Conservation (phyloP, 2,113 vertebrate genomes). For the Corythornis cristatus region DNA sequence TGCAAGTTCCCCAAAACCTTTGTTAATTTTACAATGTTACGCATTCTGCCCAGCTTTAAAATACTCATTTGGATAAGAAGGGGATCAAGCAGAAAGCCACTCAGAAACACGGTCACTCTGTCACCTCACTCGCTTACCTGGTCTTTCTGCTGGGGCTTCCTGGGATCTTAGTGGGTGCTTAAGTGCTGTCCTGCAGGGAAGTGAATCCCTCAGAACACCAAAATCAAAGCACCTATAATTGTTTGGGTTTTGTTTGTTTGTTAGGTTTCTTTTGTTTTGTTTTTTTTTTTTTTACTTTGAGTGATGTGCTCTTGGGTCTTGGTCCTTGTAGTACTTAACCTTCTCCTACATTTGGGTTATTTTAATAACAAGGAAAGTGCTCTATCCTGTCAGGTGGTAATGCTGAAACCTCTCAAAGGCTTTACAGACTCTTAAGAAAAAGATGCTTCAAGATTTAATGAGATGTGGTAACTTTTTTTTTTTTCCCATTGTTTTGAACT, state of each 20-base stretch:
- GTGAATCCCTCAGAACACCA: not conserved
- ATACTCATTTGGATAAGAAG: not conserved
- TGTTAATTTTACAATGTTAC: not conserved
- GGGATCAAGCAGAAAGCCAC: not conserved
- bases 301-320: not conserved
- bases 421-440: not conserved
- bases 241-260: not conserved
- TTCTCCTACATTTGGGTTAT: not conserved
- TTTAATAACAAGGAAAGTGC: not conserved
- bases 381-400: not conserved
- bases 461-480: not conserved
- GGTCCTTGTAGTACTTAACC: not conserved
- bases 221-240: not conserved
- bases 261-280: not conserved
- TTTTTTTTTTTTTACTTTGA: not conserved
- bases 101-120: not conserved
- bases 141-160: not conserved
- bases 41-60: not conserved
- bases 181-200: not conserved
- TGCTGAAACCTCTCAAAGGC: not conserved
- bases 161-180: not conserved
- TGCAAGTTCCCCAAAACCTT: not conserved
- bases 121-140: rapidly evolving
- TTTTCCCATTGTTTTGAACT: not conserved
- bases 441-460: not conserved